phyloP scores from a whole-genome alignment of 2,888 invertebrate genomes.

The Cephus pygmeus region DNA sequence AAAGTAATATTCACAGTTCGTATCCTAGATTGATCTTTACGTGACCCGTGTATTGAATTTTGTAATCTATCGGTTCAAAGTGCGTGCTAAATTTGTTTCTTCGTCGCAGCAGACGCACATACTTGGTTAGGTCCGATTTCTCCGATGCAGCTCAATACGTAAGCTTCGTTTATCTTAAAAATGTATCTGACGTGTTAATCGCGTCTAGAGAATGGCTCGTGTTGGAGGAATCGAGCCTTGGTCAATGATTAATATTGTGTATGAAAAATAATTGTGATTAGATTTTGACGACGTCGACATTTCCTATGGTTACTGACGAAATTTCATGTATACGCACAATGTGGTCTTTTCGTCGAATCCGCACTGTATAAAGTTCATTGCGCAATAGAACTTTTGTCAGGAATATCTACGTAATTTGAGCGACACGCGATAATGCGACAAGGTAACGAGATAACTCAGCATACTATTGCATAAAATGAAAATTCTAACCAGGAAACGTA shows the following conservation, averaged over 20 bases:
- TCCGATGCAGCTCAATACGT: background rate
- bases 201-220: too few relatives aligned
- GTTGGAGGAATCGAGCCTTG: background rate
- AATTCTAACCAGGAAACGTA: constrained; percentile 35
- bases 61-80: background rate
- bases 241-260: background rate
- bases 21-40: background rate
- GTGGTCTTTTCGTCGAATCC: too few relatives aligned
- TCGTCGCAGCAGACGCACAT: background rate
- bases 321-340: background rate
- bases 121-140: background rate
- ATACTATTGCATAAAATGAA: background rate
- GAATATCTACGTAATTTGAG: background rate
- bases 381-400: background rate
- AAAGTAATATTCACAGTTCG: background rate
- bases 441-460: background rate
- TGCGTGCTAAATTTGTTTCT: background rate
- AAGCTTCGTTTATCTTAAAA: background rate
- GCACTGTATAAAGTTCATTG: background rate
- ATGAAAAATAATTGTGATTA: background rate
- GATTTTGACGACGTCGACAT: background rate
- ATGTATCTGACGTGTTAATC: background rate
- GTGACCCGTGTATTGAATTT: background rate
- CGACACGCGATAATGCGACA: background rate
- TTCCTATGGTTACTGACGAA: background rate